Evolutionary conservation across 1,140 invertebrate species (phyloP).

Genomic region (Meloidogyne hapla): DNA sequence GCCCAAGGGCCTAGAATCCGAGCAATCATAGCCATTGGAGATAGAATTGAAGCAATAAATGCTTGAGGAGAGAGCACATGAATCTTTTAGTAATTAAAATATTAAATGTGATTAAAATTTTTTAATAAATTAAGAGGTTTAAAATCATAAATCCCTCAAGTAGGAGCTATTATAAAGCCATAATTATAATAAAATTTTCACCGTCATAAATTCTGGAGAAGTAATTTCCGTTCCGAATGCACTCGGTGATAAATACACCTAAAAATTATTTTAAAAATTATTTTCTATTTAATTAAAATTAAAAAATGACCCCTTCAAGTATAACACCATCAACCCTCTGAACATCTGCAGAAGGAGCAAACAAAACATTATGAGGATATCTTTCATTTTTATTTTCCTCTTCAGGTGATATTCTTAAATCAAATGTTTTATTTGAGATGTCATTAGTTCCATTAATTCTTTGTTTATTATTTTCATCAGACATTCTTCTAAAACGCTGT

Average conservation of each 20-base stretch:
- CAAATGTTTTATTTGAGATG: no score
- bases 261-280: background rate
- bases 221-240: conserved; percentile 32
- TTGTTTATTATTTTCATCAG: background rate
- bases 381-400: background rate
- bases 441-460: background rate
- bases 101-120: background rate
- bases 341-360: background rate
- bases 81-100: background rate
- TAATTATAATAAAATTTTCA: no score
- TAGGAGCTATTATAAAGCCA: no score
- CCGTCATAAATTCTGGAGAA: conserved; percentile 16
- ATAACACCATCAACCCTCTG: conserved; percentile 2
- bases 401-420: background rate
- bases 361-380: background rate
- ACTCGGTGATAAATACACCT: conserved; percentile 21
- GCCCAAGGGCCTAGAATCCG: conserved; percentile 33
- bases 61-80: conserved; percentile 33
- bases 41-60: conserved; percentile 34
- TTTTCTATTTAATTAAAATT: background rate
- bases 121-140: no score
- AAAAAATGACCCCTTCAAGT: background rate
- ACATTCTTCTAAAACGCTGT: no score
- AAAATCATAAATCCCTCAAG: no score
- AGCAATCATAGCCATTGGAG: conserved; percentile 29